Conservation (phyloP, 2,797 vertebrate genomes). For the Acridotheres tristis region DNA sequence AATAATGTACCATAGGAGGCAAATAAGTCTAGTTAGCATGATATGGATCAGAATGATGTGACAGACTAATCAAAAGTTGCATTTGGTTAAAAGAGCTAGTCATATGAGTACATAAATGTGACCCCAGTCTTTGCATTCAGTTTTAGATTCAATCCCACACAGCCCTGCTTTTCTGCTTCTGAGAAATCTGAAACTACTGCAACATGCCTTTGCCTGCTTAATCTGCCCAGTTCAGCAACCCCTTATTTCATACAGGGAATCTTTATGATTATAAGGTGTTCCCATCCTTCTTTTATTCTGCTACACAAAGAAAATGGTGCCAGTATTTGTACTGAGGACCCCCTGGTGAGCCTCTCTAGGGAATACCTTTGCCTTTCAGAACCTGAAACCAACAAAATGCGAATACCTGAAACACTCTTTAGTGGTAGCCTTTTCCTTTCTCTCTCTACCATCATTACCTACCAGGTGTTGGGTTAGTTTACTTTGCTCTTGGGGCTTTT, state of each 20-base stretch:
- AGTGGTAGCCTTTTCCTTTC: neutral
- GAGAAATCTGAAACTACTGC: neutral
- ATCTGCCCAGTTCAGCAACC: neutral
- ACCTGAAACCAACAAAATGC: neutral
- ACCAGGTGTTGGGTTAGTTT: neutral
- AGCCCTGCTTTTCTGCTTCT: neutral
- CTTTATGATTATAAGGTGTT: neutral
- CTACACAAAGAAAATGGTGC: neutral
- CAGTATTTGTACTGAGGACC: accelerated
- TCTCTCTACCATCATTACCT: neutral
- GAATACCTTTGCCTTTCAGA: neutral
- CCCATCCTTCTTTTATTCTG: neutral
- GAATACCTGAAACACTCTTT: neutral
- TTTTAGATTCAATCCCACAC: neutral
- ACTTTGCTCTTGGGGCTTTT: neutral
- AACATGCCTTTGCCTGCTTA: accelerated
- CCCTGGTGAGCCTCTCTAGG: neutral
- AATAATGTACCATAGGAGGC: neutral
- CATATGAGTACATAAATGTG: neutral
- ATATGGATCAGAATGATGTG: neutral
- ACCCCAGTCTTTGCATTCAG: neutral
- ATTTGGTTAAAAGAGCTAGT: neutral
- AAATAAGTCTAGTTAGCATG: neutral
- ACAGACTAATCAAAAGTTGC: neutral
- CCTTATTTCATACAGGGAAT: neutral